phyloP scores from a whole-genome alignment of 2,888 invertebrate genomes.

The Gymnoscelis rufifasciata region DNA sequence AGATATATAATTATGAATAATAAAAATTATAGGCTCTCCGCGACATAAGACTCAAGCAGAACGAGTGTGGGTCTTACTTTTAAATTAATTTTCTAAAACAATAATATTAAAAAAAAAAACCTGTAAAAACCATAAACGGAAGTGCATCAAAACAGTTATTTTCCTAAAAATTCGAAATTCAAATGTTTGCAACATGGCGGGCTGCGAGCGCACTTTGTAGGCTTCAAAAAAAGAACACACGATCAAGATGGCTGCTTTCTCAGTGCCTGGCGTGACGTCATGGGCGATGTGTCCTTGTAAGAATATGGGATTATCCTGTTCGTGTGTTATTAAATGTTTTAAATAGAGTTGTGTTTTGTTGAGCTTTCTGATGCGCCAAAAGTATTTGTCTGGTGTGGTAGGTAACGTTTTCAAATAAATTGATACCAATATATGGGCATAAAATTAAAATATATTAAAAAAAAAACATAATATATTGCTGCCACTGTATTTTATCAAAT shows the following conservation, averaged over 20 bases:
- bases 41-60: too few species aligned
- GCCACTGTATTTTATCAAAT: too few species aligned
- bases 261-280: slow-evolving; percentile 77
- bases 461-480: too few species aligned
- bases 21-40: too few species aligned
- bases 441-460: too few species aligned
- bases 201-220: slow-evolving; percentile 66
- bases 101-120: not conserved
- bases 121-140: not conserved
- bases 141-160: slow-evolving; percentile 6
- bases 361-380: slow-evolving; percentile 15
- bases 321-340: slow-evolving; percentile 26
- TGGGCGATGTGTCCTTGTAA: slow-evolving; percentile 69
- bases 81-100: too few species aligned
- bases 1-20: too few species aligned
- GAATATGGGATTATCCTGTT: slow-evolving; percentile 49
- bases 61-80: too few species aligned
- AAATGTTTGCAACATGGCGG: slow-evolving; percentile 53
- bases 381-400: slow-evolving; percentile 4
- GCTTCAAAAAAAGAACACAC: slow-evolving; percentile 73
- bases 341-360: slow-evolving; percentile 22
- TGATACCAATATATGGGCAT: too few species aligned
- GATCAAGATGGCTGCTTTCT: slow-evolving; percentile 76
- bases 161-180: slow-evolving; percentile 34
- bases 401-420: slow-evolving; percentile 6